Percentiles rank a stretch among this genome's conserved stretches.
Conservation (phyloP, 2,888 invertebrate species). For the Zaprionus lineosus region DNA sequence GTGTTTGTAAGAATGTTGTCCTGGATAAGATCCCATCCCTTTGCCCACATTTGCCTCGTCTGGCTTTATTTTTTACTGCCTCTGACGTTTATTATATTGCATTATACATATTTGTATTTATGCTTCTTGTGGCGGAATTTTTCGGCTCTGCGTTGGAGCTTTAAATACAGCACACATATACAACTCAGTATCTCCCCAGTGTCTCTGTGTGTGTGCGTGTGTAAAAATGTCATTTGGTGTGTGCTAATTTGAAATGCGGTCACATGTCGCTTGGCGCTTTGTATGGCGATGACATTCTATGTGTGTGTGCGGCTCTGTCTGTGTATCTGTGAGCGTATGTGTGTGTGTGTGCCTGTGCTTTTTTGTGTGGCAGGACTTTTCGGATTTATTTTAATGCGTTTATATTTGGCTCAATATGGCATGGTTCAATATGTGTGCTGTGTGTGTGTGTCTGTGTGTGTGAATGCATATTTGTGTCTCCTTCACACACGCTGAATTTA, state of each 20-base stretch:
- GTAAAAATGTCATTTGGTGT: conserved; percentile 38
- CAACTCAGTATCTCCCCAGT: too few relatives aligned
- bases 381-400: conserved; percentile 71
- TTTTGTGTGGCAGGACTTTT: conserved; percentile 45
- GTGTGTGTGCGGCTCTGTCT: background rate
- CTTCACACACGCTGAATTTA: conserved; percentile 41
- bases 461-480: background rate
- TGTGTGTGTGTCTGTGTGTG: conserved; percentile 5
- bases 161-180: conserved; percentile 39
- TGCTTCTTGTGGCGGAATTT: conserved; percentile 53
- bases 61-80: conserved; percentile 43
- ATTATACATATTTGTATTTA: conserved; percentile 68
- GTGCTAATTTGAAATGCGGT: conserved; percentile 74
- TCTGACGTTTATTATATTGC: conserved; percentile 76
- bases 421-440: conserved; percentile 9
- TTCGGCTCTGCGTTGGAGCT: conserved; percentile 21
- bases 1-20: background rate
- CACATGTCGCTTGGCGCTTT: conserved; percentile 39
- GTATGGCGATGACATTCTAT: conserved; percentile 31
- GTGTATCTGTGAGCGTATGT: conserved; percentile 10
- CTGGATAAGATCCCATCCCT: conserved; percentile 40
- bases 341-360: conserved; percentile 14
- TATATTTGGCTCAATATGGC: conserved; percentile 61
- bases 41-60: conserved; percentile 19
- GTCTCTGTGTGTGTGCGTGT: conserved; percentile 4